Conservation (phyloP, 1,140 invertebrate genomes). For the Drosophila willistoni region DNA sequence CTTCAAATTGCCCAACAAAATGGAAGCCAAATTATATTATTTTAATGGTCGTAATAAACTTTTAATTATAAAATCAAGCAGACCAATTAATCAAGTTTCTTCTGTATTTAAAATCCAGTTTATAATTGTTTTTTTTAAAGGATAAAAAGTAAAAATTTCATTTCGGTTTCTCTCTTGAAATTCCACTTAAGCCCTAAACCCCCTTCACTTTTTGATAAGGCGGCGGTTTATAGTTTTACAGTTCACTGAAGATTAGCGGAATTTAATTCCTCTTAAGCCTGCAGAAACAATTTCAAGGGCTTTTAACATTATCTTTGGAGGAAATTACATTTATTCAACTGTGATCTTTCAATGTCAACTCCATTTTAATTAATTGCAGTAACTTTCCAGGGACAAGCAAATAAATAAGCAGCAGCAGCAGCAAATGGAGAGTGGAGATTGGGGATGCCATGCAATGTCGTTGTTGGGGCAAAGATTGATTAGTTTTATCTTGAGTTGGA, state of each 20-base stretch:
- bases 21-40: no score
- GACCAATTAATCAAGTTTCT: no score
- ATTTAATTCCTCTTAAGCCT: not conserved
- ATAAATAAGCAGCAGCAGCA: slow-evolving; percentile 46
- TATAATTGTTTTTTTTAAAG: no score
- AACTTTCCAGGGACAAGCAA: slow-evolving; percentile 42
- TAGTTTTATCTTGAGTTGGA: slow-evolving; percentile 82
- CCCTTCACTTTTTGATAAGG: no score
- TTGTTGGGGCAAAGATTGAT: slow-evolving; percentile 73
- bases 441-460: slow-evolving; percentile 24
- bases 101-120: no score
- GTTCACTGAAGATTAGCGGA: not conserved
- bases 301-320: slow-evolving; percentile 7
- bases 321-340: slow-evolving; percentile 33
- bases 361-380: slow-evolving; percentile 61
- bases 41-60: no score
- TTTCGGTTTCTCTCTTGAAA: no score
- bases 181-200: no score
- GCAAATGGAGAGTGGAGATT: not conserved
- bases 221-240: no score
- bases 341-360: slow-evolving; percentile 41
- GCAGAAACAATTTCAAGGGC: not conserved
- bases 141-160: no score
- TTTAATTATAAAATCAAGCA: no score
- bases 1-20: no score